A percentile compares a stretch with the other conserved stretches of the same genome.
These are phyloP conservation scores for Porites divaricata DNA, from an alignment of 92 coral and sea anemone genomes.

Conservation along the genomic window DNA sequence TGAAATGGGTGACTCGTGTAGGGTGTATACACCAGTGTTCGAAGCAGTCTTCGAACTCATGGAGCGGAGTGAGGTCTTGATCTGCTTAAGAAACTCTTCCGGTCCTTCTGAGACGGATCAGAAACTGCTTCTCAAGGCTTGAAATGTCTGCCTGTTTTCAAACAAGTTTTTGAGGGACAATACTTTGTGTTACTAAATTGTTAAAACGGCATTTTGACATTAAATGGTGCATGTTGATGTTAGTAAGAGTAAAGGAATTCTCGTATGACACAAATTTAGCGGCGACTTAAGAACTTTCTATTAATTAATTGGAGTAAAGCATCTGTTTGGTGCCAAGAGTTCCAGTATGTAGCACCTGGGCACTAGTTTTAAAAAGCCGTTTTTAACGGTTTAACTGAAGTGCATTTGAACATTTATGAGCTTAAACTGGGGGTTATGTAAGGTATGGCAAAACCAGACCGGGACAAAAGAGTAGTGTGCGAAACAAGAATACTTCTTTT, in stretches of 20 bases:
- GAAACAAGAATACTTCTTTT: not conserved
- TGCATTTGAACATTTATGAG: not conserved
- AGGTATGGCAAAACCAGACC: not conserved
- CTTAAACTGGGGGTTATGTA: not conserved
- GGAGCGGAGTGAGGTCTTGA: no score
- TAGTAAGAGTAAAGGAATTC: not conserved
- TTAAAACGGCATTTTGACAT: not conserved
- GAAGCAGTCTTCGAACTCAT: no score
- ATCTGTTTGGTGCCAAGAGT: conserved; percentile 17
- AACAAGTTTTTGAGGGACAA: not conserved
- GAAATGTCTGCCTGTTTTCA: no score
- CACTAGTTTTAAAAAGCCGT: not conserved
- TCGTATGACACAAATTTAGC: not conserved
- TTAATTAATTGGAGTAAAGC: not conserved
- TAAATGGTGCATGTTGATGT: not conserved
- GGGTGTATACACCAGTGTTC: no score
- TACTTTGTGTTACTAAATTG: not conserved
- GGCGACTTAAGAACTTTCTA: not conserved
- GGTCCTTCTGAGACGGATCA: no score
- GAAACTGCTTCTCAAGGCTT: no score
- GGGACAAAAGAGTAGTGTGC: not conserved
- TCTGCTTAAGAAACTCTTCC: no score
- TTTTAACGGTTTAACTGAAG: not conserved
- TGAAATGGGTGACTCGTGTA: no score
- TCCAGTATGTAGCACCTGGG: not conserved